Percentiles rank a stretch among this genome's conserved stretches.
These are phyloP conservation scores for Acipenser transmontanus DNA, from an alignment of 2,797 vertebrate species.

Conservation along the genomic window DNA sequence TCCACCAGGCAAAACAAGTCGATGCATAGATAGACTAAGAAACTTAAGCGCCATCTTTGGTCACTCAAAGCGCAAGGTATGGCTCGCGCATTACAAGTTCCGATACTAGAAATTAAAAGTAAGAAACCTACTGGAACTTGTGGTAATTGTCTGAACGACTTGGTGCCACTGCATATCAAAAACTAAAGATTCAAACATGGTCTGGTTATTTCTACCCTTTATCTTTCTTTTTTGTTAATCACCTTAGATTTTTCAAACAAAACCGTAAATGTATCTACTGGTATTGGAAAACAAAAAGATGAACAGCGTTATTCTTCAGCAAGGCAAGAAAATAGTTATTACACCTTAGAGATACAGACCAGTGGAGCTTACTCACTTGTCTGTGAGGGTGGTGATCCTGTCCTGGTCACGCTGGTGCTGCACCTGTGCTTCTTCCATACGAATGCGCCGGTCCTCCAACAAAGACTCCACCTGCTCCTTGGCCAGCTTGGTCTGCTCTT, in stretches of 20 bases:
- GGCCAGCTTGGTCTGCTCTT: slow-evolving; percentile 78
- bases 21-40: no score
- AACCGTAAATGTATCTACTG: background rate
- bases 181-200: no score
- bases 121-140: no score
- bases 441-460: slow-evolving; percentile 78
- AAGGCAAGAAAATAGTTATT: background rate
- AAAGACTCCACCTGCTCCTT: slow-evolving; percentile 84
- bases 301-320: background rate
- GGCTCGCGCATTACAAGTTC: no score
- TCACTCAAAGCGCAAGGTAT: no score
- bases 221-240: background rate
- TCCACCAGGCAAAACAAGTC: no score
- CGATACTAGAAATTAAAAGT: no score
- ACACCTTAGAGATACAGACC: no score
- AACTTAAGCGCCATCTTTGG: no score
- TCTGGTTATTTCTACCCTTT: slow-evolving; percentile 4
- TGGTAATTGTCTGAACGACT: no score
- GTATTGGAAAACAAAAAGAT: background rate
- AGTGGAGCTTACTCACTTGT: slow-evolving; percentile 62
- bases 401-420: slow-evolving; percentile 75
- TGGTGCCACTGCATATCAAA: no score
- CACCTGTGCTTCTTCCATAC: slow-evolving; percentile 72
- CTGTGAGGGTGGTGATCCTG: slow-evolving; percentile 62
- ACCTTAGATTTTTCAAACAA: background rate